A percentile compares a stretch with the other conserved stretches of the same genome.
These are phyloP conservation scores for Crossocerus cetratus DNA, from an alignment of 2,888 invertebrate species.

Conservation along the genomic window DNA sequence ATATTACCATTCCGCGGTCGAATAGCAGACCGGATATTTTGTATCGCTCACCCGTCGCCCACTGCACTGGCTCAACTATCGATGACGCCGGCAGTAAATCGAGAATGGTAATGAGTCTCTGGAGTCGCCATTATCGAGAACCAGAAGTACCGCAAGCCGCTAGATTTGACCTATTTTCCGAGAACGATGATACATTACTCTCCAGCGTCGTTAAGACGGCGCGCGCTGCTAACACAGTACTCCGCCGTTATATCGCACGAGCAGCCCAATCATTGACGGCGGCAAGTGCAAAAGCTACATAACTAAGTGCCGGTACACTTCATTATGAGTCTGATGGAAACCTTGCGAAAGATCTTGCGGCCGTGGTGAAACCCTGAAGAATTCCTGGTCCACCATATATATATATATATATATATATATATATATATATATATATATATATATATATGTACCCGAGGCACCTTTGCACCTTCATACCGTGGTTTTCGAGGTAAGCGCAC, in stretches of 20 bases:
- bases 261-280: too few relatives aligned
- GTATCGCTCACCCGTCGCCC: conserved; percentile 40
- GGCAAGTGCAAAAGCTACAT: neutral
- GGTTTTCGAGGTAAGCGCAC: conserved; percentile 41
- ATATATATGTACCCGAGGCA: too few relatives aligned
- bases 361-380: conserved; percentile 18
- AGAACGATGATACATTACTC: conserved; percentile 47
- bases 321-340: too few relatives aligned
- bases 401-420: too few relatives aligned
- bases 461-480: conserved; percentile 40
- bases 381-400: conserved; percentile 37
- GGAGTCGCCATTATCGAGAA: conserved; percentile 33
- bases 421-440: too few relatives aligned
- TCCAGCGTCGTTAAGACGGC: conserved; percentile 40
- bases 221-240: conserved; percentile 31
- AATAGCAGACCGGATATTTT: conserved; percentile 43
- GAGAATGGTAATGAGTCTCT: conserved; percentile 50
- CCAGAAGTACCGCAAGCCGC: conserved; percentile 53
- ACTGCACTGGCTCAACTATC: conserved; percentile 44
- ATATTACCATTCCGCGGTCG: conserved; percentile 41
- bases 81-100: conserved; percentile 49
- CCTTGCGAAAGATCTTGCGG: too few relatives aligned
- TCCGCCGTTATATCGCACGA: too few relatives aligned
- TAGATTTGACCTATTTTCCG: conserved; percentile 48
- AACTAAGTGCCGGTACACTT: conserved; percentile 12